Evolutionary conservation across 2,888 invertebrate genomes (phyloP).

Genomic region (Coronaproctus castanopsis): DNA sequence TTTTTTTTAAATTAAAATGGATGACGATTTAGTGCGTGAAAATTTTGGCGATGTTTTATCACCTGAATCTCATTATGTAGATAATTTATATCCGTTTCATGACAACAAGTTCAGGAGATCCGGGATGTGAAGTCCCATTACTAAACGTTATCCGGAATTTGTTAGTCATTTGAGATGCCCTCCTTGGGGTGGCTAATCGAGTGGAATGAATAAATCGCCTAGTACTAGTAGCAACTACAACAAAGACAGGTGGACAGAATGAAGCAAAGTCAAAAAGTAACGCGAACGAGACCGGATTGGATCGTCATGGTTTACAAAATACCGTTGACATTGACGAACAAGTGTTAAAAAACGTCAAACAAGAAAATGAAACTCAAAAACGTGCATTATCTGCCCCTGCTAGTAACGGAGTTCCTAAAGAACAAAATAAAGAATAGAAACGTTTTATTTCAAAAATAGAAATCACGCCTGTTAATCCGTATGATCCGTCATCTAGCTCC

Average conservation of each 20-base stretch:
- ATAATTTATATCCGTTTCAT: too few species aligned
- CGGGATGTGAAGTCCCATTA: slow-evolving; percentile 34
- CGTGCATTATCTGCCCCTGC: slow-evolving; percentile 66
- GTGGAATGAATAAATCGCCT: slow-evolving; percentile 9
- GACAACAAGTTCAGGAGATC: too few species aligned
- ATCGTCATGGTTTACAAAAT: slow-evolving; percentile 41
- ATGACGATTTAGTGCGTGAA: too few species aligned
- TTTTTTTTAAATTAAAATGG: too few species aligned
- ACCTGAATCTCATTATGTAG: too few species aligned
- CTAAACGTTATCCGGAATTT: slow-evolving; percentile 50
- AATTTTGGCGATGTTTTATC: too few species aligned
- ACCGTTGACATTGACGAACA: slow-evolving; percentile 45
- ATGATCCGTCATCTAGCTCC: slow-evolving; percentile 23
- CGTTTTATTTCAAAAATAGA: slow-evolving; percentile 23
- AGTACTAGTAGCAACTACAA: slow-evolving; percentile 19
- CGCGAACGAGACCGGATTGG: slow-evolving; percentile 23
- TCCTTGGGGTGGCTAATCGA: slow-evolving; percentile 16
- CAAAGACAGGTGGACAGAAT: slow-evolving; percentile 18
- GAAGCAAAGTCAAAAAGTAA: slow-evolving; percentile 27
- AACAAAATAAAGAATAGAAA: slow-evolving; percentile 22
- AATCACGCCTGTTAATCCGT: slow-evolving; percentile 23
- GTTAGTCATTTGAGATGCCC: slow-evolving; percentile 42
- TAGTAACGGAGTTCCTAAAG: slow-evolving; percentile 22
- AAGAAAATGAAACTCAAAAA: slow-evolving; percentile 21
- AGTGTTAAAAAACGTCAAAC: slow-evolving; percentile 33